A percentile compares a stretch with the other conserved stretches of the same genome.
phyloP scores from a whole-genome alignment of 2,888 invertebrate species.

The Drosophila kambysellisi region DNA sequence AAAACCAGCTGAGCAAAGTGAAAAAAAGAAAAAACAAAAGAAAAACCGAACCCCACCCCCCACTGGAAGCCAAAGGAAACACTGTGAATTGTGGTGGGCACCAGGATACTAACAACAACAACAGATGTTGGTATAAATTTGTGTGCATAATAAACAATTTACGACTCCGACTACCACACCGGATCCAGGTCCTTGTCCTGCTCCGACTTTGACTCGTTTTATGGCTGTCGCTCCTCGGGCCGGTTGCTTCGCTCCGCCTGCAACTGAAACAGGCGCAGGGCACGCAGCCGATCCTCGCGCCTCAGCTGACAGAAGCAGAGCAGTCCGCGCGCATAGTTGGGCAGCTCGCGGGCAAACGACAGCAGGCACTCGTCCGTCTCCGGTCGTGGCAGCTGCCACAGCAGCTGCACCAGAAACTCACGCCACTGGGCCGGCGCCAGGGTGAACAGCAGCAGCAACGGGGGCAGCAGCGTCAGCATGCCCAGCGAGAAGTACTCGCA shows the following conservation, averaged over 20 bases:
- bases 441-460: conserved; percentile 22
- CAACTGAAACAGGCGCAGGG: conserved; percentile 37
- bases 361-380: conserved; percentile 35
- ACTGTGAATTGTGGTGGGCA: conserved; percentile 37
- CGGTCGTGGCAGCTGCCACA: conserved; percentile 46
- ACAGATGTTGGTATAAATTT: conserved; percentile 77
- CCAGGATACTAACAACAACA: conserved; percentile 57
- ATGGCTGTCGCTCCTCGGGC: not conserved
- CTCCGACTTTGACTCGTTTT: not conserved
- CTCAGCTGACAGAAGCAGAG: conserved; percentile 32
- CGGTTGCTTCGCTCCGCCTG: conserved; percentile 26
- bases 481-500: conserved; percentile 32
- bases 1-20: not conserved
- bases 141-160: conserved; percentile 75
- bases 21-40: not conserved
- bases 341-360: conserved; percentile 26
- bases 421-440: conserved; percentile 46
- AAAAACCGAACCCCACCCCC: conserved; percentile 2
- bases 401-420: conserved; percentile 33
- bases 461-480: conserved; percentile 33
- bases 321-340: conserved; percentile 28
- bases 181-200: not conserved
- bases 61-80: conserved; percentile 29
- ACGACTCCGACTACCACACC: conserved; percentile 27
- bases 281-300: conserved; percentile 48